Conservation (phyloP, 2,113 vertebrate species). For the Bubo bubo region DNA sequence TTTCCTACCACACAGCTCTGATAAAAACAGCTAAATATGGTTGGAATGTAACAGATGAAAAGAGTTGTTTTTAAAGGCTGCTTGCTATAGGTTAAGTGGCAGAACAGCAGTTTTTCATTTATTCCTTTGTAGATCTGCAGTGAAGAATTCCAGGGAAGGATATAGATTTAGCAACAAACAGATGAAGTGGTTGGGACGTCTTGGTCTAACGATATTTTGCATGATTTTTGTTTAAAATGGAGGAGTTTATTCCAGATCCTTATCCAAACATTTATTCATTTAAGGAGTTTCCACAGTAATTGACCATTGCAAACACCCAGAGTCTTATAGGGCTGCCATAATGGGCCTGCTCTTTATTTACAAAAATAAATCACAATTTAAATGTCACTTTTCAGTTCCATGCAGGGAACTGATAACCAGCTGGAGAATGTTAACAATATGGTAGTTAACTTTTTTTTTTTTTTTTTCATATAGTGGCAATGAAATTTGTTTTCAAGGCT, state of each 20-base stretch:
- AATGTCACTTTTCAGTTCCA: background rate
- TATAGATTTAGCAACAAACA: background rate
- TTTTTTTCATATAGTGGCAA: background rate
- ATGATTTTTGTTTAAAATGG: background rate
- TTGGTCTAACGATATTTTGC: background rate
- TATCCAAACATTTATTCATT: constrained; percentile 61
- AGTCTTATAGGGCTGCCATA: background rate
- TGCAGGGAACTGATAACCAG: background rate
- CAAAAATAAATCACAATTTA: background rate
- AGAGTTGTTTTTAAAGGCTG: background rate
- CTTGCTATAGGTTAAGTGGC: background rate
- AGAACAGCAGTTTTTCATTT: constrained; percentile 26
- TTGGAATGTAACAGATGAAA: constrained; percentile 10
- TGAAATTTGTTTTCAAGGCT: background rate
- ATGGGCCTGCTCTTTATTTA: background rate
- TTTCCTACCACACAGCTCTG: background rate
- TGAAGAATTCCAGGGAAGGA: background rate
- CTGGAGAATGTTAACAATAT: background rate
- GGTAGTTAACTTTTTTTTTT: background rate
- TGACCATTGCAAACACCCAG: background rate
- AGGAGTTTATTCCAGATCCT: background rate
- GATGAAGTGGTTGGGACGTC: background rate
- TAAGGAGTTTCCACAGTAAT: constrained; percentile 58
- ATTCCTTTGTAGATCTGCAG: background rate
- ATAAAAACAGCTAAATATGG: background rate